Conservation (phyloP, 2,113 vertebrate genomes). For the Arothron firmamentum region DNA sequence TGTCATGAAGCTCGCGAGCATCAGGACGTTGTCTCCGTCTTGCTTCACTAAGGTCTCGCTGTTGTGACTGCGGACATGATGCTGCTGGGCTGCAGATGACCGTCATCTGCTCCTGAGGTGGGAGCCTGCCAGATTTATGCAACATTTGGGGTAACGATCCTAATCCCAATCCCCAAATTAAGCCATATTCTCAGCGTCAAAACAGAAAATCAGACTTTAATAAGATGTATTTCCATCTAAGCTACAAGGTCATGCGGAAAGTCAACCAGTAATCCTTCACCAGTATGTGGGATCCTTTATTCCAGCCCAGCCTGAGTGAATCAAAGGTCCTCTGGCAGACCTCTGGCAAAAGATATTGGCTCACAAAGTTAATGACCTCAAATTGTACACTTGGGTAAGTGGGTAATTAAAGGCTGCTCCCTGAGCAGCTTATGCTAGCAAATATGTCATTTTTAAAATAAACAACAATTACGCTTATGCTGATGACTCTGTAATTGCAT, state of each 20-base stretch:
- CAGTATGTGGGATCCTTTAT: slow-evolving; percentile 13
- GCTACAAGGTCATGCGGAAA: background rate
- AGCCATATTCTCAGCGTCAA: slow-evolving; percentile 3
- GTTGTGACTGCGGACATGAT: slow-evolving; percentile 16
- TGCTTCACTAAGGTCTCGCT: slow-evolving; percentile 43
- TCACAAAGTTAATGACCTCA: slow-evolving; percentile 57
- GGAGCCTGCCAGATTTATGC: background rate
- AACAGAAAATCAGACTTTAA: background rate
- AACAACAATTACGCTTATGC: slow-evolving; percentile 66
- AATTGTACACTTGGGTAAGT: slow-evolving; percentile 51
- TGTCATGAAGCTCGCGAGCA: slow-evolving; percentile 73
- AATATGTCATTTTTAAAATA: slow-evolving; percentile 66
- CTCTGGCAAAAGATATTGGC: slow-evolving; percentile 45
- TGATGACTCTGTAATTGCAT: slow-evolving; percentile 64
- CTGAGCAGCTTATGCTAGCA: slow-evolving; percentile 55
- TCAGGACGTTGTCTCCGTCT: slow-evolving; percentile 47
- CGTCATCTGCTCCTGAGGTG: slow-evolving; percentile 25
- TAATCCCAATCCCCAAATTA: background rate
- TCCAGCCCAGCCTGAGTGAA: slow-evolving; percentile 2
- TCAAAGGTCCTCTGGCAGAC: slow-evolving; percentile 45
- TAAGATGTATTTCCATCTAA: background rate
- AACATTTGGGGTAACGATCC: background rate
- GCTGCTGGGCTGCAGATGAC: slow-evolving; percentile 28
- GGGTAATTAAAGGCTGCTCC: slow-evolving; percentile 57
- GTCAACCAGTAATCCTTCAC: slow-evolving; percentile 7